phyloP scores from a whole-genome alignment of 2,888 invertebrate species.

The Metellina segmentata region DNA sequence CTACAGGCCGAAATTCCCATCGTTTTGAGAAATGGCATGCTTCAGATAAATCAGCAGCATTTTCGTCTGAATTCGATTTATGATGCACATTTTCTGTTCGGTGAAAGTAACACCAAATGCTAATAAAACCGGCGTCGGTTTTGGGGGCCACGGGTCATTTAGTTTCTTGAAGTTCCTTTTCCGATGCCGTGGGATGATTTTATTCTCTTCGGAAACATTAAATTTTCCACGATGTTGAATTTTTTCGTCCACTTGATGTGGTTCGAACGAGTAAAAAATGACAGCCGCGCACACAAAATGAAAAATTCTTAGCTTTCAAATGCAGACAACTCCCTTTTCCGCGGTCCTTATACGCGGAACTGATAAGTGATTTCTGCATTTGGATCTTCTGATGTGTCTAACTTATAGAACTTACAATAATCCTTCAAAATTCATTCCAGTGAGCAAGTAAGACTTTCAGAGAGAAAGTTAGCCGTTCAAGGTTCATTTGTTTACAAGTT shows the following conservation, averaged over 20 bases:
- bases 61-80: background rate
- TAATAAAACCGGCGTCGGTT: background rate
- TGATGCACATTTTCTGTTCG: background rate
- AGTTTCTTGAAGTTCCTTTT: conserved; percentile 1
- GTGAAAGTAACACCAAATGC: background rate
- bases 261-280: background rate
- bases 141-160: conserved; percentile 43
- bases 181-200: conserved; percentile 18
- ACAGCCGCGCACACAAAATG: background rate
- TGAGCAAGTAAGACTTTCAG: no score
- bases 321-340: background rate
- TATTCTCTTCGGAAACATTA: conserved; percentile 11
- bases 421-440: no score
- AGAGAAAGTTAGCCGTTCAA: no score
- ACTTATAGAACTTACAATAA: no score
- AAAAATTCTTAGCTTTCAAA: background rate
- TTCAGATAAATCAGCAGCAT: background rate
- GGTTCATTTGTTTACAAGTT: no score
- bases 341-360: no score
- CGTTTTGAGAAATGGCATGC: no score
- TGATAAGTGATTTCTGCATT: no score
- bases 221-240: background rate
- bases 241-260: background rate
- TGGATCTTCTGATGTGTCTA: no score
- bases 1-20: no score